Evolutionary conservation across 1,140 invertebrate species (phyloP), one percentile per base, ranked within the genome.

Genomic region (Drosophila grimshawi): DNA sequence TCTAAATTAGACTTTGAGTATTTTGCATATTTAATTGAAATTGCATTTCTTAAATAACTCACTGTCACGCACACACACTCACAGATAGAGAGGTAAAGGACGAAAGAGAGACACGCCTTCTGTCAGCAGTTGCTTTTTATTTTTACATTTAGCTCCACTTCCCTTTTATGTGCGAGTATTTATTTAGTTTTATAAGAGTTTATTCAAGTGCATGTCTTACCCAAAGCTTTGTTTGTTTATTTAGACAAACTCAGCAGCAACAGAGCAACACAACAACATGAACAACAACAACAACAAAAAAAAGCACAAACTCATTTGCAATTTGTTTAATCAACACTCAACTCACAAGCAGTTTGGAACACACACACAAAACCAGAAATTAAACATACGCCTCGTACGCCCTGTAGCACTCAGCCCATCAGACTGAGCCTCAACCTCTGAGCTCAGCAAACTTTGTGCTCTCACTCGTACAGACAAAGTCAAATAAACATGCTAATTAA

Each of bases 11-110:
- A 89, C 85, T 89, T 89, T 86, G 85, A 89, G 86, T 89, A 89
- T 89, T 89, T 89, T 89, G 86, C 85, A 89, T 89, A 89, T 89
- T 90, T 89, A 89, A 89, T 89, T 89, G 85, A 89, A 89, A 89
- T 90, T 89, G 85, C 85, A 89, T 89, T 89, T 89, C 85, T 89
- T 89, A 89, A 89, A 89, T 89, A 89, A 89, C 85, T 89, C 78
- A 85, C 75, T 85, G 85, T 85, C 79, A 82, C 88, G 52, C 48
- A 43, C 49, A 63, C n/a, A 60, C 43, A 63, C 43, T 51, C 35
- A 61, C 49, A 55, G 48, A 51, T 5, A 51, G 33, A 57, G 4
- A 48, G 33, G 55, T 5, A 27, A 11, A 48, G 41, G 45, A n/a
- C 45, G 10, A 55, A n/a, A 32, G n/a, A 41, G n/a, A n/a, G 32